These are phyloP conservation scores for Hydrozoanthus gracilis DNA, from an alignment of 92 coral and sea anemone species.

Conservation along the genomic window DNA sequence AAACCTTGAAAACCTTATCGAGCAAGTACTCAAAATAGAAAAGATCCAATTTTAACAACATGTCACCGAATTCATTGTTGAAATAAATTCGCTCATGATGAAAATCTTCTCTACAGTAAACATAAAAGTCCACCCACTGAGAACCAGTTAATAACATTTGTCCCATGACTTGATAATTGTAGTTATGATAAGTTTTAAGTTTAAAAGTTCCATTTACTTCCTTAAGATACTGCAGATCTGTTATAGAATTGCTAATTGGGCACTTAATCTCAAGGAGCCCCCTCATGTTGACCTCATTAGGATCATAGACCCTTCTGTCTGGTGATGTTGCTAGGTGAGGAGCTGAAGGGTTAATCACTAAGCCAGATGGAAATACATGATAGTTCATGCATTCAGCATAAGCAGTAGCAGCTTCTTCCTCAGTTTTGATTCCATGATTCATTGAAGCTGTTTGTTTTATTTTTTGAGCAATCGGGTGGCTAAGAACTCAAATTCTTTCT, in stretches of 20 bases:
- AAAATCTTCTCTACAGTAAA: slow-evolving; percentile 30
- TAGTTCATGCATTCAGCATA: slow-evolving; percentile 26
- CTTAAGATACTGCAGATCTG: slow-evolving; percentile 35
- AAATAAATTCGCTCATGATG: slow-evolving; percentile 36
- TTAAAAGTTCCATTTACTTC: background rate
- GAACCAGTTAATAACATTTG: slow-evolving; percentile 23
- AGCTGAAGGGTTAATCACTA: slow-evolving; percentile 40
- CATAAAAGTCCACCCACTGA: slow-evolving; percentile 37
- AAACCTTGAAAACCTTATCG: no score
- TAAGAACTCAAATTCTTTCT: slow-evolving; percentile 21
- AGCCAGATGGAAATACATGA: slow-evolving; percentile 31
- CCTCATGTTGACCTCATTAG: slow-evolving; percentile 22
- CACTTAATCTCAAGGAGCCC: slow-evolving; percentile 49
- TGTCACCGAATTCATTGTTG: background rate
- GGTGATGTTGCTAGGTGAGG: slow-evolving; percentile 44
- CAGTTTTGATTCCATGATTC: slow-evolving; percentile 36
- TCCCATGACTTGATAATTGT: slow-evolving; percentile 48
- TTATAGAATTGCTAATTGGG: slow-evolving; percentile 38
- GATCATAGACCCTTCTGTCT: slow-evolving; percentile 45
- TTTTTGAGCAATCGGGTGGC: slow-evolving; percentile 25
- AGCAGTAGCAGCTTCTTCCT: slow-evolving; percentile 35
- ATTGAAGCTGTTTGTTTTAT: slow-evolving; percentile 52
- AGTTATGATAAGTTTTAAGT: slow-evolving; percentile 33
- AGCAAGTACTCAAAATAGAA: slow-evolving; percentile 36
- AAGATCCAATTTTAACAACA: slow-evolving; percentile 21